A percentile compares a stretch with the other conserved stretches of the same genome.
phyloP scores from a whole-genome alignment of 2,888 invertebrate species.

The Ophion costatus region DNA sequence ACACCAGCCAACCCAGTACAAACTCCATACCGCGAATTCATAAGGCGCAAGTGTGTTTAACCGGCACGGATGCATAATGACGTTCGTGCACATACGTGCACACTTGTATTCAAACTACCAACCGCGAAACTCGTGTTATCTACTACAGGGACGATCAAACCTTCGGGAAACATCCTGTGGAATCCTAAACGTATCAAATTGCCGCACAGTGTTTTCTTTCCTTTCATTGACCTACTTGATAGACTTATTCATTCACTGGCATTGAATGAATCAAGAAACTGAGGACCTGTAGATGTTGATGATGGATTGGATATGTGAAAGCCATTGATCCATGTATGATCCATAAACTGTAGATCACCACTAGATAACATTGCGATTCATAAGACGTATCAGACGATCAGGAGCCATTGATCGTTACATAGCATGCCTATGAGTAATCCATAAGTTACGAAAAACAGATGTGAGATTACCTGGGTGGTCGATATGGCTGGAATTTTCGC shows the following conservation, averaged over 20 bases:
- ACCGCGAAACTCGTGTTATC: not conserved
- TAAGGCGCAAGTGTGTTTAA: slow-evolving; percentile 39
- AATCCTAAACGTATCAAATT: not conserved
- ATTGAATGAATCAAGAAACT: not conserved
- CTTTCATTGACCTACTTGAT: not conserved
- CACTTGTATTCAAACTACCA: not conserved
- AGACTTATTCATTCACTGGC: not conserved
- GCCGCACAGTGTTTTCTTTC: not conserved
- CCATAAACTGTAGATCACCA: too few species aligned
- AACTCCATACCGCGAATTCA: slow-evolving; percentile 32
- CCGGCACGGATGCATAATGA: not conserved
- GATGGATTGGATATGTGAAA: too few species aligned
- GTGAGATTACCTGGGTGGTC: too few species aligned
- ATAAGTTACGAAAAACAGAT: too few species aligned
- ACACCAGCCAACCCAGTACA: slow-evolving; percentile 17
- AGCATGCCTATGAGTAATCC: too few species aligned
- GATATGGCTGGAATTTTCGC: too few species aligned
- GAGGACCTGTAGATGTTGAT: too few species aligned
- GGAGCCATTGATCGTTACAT: not conserved
- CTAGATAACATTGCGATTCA: too few species aligned
- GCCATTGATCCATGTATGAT: too few species aligned
- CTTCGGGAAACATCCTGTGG: not conserved
- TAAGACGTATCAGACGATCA: too few species aligned
- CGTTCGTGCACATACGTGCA: not conserved
- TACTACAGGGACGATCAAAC: not conserved